Percentiles rank a stretch among this genome's conserved stretches.
phyloP scores from a whole-genome alignment of 2,113 vertebrate genomes.

The Carollia perspicillata region DNA sequence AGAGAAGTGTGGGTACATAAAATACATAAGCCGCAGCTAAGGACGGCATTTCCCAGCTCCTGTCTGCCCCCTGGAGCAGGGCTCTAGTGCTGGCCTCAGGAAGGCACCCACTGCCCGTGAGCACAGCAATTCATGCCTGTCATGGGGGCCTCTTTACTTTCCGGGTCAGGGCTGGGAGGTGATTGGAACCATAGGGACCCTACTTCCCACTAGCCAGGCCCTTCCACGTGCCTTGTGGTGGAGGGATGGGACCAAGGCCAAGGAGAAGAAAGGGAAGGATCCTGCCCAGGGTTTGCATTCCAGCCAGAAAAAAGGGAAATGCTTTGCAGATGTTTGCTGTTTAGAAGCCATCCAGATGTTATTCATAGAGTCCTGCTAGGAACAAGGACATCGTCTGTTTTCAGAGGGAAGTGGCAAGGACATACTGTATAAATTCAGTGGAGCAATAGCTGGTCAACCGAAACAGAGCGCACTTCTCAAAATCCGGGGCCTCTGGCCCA shows the following conservation, averaged over 20 bases:
- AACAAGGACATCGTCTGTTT: neutral
- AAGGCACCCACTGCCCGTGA: neutral
- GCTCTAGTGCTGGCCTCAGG: neutral
- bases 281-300: neutral
- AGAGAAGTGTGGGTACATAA: neutral
- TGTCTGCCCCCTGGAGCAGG: neutral
- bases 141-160: neutral
- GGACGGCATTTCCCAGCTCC: neutral
- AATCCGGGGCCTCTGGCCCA: neutral
- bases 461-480: neutral
- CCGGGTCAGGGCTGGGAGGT: neutral
- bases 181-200: fast-evolving
- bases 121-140: neutral
- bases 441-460: neutral
- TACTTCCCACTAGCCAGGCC: neutral
- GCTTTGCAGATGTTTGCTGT: neutral
- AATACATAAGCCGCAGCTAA: neutral
- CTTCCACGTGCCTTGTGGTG: neutral
- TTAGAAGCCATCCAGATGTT: neutral
- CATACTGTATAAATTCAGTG: neutral
- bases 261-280: neutral
- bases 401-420: neutral
- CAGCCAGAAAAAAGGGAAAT: neutral
- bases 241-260: neutral
- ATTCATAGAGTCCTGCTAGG: neutral